Percentiles rank a stretch among this genome's conserved stretches.
Evolutionary conservation across 92 coral and sea anemone genomes (phyloP).

Genomic region (Pocillopora grandis): DNA sequence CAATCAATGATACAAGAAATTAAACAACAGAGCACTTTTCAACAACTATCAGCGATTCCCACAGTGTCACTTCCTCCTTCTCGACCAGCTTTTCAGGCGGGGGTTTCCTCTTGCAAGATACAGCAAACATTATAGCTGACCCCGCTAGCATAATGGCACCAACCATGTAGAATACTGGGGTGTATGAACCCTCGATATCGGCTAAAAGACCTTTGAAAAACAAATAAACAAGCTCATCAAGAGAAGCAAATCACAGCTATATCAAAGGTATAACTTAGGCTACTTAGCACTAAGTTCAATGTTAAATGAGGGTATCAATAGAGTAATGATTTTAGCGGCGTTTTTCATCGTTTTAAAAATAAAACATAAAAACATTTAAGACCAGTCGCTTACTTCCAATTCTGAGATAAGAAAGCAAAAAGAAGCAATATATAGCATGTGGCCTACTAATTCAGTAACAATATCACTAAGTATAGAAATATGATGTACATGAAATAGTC

Average conservation of each 20-base stretch:
- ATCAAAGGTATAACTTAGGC: neutral
- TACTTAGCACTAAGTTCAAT: too few relatives aligned
- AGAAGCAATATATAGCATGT: too few relatives aligned
- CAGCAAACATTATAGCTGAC: neutral
- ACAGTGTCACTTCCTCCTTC: neutral
- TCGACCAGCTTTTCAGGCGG: neutral
- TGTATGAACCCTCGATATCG: conserved; percentile 27
- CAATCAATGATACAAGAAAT: neutral
- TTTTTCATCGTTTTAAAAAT: too few relatives aligned
- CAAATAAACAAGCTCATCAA: neutral
- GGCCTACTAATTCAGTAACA: too few relatives aligned
- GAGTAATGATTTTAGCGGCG: too few relatives aligned
- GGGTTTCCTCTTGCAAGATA: conserved; percentile 5
- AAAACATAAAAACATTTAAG: too few relatives aligned
- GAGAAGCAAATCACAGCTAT: neutral
- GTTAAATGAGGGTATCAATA: too few relatives aligned
- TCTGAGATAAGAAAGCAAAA: too few relatives aligned
- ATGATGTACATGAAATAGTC: too few relatives aligned
- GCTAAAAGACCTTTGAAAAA: conserved; percentile 28
- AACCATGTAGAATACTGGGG: conserved; percentile 38
- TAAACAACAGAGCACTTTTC: conserved; percentile 45
- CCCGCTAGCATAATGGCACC: conserved; percentile 9
- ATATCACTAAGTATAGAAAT: too few relatives aligned
- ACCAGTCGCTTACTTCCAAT: too few relatives aligned
- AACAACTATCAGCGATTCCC: conserved; percentile 27